These are phyloP conservation scores for Rhombomys opimus DNA, from an alignment of 2,113 vertebrate genomes.

Conservation along the genomic window DNA sequence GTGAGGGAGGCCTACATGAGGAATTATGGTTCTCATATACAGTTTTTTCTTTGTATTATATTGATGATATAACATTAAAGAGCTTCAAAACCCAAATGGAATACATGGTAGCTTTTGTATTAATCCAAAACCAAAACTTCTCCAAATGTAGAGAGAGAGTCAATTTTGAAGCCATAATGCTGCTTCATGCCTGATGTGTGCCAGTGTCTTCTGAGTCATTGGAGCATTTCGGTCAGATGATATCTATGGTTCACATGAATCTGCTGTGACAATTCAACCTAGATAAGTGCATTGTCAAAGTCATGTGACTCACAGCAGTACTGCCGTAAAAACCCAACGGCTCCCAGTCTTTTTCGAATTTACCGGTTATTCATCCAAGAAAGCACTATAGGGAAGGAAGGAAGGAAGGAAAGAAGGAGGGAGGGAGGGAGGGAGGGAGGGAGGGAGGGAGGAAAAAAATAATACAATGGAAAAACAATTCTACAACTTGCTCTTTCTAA, in stretches of 20 bases:
- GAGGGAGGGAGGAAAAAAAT: background rate
- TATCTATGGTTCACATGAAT: background rate
- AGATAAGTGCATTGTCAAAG: background rate
- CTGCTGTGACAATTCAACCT: background rate
- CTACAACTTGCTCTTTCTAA: background rate
- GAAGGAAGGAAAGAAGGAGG: background rate
- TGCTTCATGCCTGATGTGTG: background rate
- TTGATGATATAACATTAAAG: background rate
- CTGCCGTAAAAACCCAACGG: background rate
- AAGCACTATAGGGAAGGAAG: background rate
- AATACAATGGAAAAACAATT: background rate
- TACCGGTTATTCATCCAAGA: background rate
- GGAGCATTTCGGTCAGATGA: background rate
- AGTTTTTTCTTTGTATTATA: background rate
- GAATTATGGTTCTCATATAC: background rate
- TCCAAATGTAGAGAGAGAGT: background rate
- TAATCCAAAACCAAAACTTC: constrained; percentile 18
- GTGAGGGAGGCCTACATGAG: too few relatives aligned
- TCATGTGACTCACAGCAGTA: background rate
- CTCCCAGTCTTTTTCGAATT: background rate
- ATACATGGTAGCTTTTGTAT: background rate
- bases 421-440: background rate
- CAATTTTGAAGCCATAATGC: background rate
- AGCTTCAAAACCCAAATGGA: background rate
- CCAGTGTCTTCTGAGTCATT: background rate